These are phyloP conservation scores for Diachrysia chrysitis DNA, from an alignment of 2,888 invertebrate species.

Conservation along the genomic window DNA sequence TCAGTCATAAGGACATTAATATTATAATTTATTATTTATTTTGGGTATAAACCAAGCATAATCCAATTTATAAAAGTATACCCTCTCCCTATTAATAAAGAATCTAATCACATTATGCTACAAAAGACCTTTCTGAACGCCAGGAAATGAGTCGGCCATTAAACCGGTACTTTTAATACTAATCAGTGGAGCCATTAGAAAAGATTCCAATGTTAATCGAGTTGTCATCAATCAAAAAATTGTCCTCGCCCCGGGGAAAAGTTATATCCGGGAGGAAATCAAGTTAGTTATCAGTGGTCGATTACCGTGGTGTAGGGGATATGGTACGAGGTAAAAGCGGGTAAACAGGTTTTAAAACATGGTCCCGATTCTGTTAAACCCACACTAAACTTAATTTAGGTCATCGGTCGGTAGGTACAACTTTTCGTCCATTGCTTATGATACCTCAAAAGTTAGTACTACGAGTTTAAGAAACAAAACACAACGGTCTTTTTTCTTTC, in stretches of 20 bases:
- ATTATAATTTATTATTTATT: no score
- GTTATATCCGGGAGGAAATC: slow-evolving; percentile 76
- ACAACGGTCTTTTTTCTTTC: no score
- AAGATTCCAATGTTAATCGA: slow-evolving; percentile 64
- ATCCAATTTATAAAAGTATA: neutral
- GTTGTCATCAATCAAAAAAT: slow-evolving; percentile 71
- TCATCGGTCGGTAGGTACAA: neutral
- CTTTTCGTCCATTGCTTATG: slow-evolving; percentile 8
- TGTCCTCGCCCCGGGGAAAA: slow-evolving; percentile 64
- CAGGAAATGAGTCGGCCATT: slow-evolving; percentile 54
- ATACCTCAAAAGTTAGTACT: slow-evolving; percentile 11
- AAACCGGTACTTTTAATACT: slow-evolving; percentile 50
- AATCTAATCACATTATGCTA: slow-evolving; percentile 41
- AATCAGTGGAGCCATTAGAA: slow-evolving; percentile 55
- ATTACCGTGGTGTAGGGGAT: slow-evolving; percentile 36
- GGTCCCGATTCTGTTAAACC: no score
- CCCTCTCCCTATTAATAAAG: neutral
- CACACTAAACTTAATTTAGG: no score
- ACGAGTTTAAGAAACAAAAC: neutral
- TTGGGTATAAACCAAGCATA: neutral
- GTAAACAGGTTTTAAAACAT: neutral
- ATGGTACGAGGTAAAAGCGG: slow-evolving; percentile 25
- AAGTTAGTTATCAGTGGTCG: slow-evolving; percentile 62
- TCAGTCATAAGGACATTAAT: no score
- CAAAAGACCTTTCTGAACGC: slow-evolving; percentile 22